These are phyloP conservation scores for Strongylocentrotus purpuratus DNA, from an alignment of 35 echinoderm and acorn worm genomes.

Conservation along the genomic window DNA sequence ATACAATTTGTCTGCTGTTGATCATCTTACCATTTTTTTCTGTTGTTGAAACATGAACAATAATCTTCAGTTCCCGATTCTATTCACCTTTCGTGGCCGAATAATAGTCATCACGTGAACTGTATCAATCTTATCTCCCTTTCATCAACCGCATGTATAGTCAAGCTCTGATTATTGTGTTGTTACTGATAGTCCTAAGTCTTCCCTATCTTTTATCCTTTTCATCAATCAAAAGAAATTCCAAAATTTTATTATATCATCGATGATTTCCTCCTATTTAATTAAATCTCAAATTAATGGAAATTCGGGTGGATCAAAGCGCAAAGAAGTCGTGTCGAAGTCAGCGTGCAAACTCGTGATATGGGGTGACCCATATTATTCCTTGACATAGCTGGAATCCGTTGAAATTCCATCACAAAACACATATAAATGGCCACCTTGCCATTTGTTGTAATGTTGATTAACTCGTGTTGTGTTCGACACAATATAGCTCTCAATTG, in stretches of 20 bases:
- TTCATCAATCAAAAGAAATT: background rate
- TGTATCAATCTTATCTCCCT: background rate
- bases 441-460: background rate
- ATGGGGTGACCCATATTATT: background rate
- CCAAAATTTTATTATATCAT: background rate
- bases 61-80: background rate
- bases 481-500: background rate
- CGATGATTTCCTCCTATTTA: background rate
- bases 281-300: background rate
- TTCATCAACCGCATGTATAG: background rate
- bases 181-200: background rate
- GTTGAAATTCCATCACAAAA: background rate
- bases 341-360: background rate
- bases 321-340: background rate
- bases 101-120: background rate
- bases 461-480: background rate
- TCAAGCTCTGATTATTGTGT: background rate
- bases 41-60: background rate
- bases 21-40: background rate
- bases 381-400: background rate
- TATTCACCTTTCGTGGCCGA: background rate
- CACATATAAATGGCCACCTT: background rate
- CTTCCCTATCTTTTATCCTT: background rate
- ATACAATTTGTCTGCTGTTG: background rate
- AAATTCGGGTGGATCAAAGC: background rate